These are phyloP conservation scores for Achatina immaculata DNA, from an alignment of 1,140 invertebrate genomes.

Conservation along the genomic window DNA sequence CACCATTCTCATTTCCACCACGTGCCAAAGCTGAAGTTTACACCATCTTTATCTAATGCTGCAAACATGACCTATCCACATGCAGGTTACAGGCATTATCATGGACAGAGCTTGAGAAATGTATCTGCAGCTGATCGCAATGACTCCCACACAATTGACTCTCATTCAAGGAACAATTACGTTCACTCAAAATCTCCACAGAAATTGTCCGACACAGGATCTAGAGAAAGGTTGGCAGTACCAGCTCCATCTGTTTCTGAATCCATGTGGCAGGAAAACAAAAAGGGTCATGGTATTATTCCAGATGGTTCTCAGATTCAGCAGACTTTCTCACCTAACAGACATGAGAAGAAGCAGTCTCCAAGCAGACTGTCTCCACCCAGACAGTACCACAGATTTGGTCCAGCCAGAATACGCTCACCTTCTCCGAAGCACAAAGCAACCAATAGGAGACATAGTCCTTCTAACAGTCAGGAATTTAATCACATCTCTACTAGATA, in stretches of 20 bases:
- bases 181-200: not conserved
- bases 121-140: not conserved
- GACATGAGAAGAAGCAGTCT: not conserved
- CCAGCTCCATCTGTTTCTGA: not conserved
- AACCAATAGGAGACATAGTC: not conserved
- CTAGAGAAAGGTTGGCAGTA: not conserved
- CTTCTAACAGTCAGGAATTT: not conserved
- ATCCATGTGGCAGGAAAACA: not conserved
- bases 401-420: not conserved
- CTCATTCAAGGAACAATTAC: not conserved
- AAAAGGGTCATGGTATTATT: not conserved
- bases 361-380: not conserved
- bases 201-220: not conserved
- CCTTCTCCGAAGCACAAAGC: not conserved
- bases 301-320: not conserved
- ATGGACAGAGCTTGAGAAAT: not conserved
- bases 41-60: not conserved
- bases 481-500: not conserved
- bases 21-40: not conserved
- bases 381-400: not conserved
- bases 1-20: not conserved
- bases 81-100: not conserved
- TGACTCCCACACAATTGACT: not conserved
- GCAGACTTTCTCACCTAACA: not conserved
- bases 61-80: not conserved